phyloP scores from a whole-genome alignment of 2,797 vertebrate species.

The Tiaroga cobitis region DNA sequence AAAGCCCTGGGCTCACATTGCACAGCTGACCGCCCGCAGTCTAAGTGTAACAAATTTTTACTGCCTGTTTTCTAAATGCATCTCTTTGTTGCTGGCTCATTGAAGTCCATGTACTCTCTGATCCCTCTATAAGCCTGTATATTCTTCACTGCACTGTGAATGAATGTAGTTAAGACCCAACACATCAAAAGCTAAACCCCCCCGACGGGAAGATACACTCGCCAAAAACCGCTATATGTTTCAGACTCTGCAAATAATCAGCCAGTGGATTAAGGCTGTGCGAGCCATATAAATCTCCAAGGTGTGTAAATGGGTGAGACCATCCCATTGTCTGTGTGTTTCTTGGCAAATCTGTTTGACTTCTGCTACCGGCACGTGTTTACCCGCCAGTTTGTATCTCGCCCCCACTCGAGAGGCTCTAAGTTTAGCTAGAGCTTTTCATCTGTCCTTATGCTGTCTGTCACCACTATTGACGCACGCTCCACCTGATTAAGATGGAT shows the following conservation, averaged over 20 bases:
- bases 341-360: constrained; percentile 29
- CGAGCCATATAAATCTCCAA: constrained; percentile 19
- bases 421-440: constrained; percentile 65
- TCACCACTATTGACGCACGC: constrained; percentile 50
- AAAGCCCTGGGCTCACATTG: constrained; percentile 49
- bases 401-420: constrained; percentile 11
- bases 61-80: constrained; percentile 35
- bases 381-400: not conserved
- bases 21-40: constrained; percentile 4
- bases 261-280: constrained; percentile 40
- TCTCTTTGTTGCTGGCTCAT: constrained; percentile 35
- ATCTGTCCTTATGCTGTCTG: constrained; percentile 69
- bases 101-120: not conserved
- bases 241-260: constrained; percentile 30
- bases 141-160: constrained; percentile 11
- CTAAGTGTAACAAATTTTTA: constrained; percentile 32
- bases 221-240: constrained; percentile 44
- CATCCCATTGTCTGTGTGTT: constrained; percentile 19
- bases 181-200: constrained; percentile 4
- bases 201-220: not conserved
- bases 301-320: constrained; percentile 14
- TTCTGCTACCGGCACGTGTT: not conserved
- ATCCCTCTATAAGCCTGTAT: constrained; percentile 14
- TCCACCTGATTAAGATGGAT: constrained; percentile 65
- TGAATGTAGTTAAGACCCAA: constrained; percentile 22